Conservation (phyloP, 2,113 vertebrate species). For the Calonectris borealis region DNA sequence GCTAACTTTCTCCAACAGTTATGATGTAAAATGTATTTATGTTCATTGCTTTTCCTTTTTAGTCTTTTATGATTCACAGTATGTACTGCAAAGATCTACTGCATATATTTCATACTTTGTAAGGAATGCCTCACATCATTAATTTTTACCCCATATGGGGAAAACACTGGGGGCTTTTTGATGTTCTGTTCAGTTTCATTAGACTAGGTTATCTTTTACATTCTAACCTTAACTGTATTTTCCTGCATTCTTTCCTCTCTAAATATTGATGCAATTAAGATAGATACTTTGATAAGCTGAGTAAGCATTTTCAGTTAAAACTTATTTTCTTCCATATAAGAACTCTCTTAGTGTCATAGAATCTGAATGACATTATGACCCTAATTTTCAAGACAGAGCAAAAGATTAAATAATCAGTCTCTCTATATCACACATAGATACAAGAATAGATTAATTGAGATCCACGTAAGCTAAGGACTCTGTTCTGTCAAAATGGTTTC, state of each 20-base stretch:
- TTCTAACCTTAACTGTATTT: background rate
- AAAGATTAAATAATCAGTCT: background rate
- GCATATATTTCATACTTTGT: background rate
- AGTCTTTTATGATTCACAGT: background rate
- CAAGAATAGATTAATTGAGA: background rate
- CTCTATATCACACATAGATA: background rate
- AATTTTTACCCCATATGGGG: background rate
- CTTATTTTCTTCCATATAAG: background rate
- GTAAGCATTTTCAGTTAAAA: background rate
- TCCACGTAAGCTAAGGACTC: background rate
- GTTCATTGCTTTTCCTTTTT: background rate
- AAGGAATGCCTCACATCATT: background rate
- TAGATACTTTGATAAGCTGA: background rate
- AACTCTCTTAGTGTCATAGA: background rate
- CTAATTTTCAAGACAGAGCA: background rate
- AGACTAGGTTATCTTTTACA: background rate
- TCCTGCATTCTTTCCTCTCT: background rate
- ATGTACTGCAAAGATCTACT: background rate
- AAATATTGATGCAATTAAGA: background rate
- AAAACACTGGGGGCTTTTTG: background rate
- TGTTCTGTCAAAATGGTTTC: background rate
- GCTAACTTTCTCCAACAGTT: too few species aligned
- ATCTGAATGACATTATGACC: background rate
- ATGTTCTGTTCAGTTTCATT: background rate
- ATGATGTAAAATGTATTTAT: background rate